These are phyloP conservation scores for Hormaphis cornu DNA, from an alignment of 1,140 invertebrate species.

Conservation along the genomic window DNA sequence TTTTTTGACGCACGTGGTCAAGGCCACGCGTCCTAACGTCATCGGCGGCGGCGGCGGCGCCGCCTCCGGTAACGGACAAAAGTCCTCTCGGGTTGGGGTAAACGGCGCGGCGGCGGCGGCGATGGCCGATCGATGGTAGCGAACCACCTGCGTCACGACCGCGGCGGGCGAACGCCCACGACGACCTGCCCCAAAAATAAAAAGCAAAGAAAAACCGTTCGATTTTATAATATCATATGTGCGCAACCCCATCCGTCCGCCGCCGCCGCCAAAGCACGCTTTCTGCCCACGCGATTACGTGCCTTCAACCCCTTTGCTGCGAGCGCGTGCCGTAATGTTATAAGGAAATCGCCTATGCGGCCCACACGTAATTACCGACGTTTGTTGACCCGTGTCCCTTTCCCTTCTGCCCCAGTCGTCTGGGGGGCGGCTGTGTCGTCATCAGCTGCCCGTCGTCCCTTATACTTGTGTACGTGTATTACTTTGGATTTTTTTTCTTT, in stretches of 20 bases:
- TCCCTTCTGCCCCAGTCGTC: no score
- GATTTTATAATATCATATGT: neutral
- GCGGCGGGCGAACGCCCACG: slow-evolving; percentile 19
- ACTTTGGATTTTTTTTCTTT: no score
- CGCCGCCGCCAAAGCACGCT: no score
- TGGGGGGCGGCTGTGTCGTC: neutral
- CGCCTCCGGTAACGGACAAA: neutral
- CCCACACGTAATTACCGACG: neutral
- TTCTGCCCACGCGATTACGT: neutral
- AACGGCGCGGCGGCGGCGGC: neutral
- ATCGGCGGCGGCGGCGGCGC: neutral
- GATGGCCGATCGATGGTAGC: neutral
- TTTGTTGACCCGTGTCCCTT: slow-evolving; percentile 7
- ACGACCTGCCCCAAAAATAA: slow-evolving; percentile 1
- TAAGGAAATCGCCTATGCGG: neutral
- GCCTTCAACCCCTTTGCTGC: neutral
- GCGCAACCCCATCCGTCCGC: no score
- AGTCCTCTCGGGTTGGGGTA: neutral
- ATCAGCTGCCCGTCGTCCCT: neutral
- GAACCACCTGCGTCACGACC: slow-evolving; percentile 14
- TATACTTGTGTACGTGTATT: no score
- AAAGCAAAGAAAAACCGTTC: neutral
- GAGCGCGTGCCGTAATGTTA: neutral
- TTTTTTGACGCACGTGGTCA: slow-evolving; percentile 7
- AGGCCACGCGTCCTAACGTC: slow-evolving; percentile 17